A percentile compares a stretch with the other conserved stretches of the same genome.
Evolutionary conservation across 2,797 vertebrate species (phyloP).

Genomic region (Phrynocephalus guinanensis): DNA sequence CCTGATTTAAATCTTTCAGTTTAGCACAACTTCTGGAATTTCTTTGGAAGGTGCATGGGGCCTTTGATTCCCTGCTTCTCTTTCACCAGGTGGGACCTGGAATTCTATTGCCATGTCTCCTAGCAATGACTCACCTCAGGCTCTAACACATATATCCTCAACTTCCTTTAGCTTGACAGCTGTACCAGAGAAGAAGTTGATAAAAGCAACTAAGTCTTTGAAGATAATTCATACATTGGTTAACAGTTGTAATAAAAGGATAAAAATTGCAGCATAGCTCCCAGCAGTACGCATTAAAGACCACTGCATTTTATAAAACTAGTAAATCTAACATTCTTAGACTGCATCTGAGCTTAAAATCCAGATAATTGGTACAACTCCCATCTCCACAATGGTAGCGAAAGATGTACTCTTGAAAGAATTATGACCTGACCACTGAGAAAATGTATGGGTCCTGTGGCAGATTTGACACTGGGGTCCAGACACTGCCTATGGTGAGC

Average conservation of each 20-base stretch:
- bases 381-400: neutral
- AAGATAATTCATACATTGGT: constrained; percentile 78
- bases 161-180: constrained; percentile 61
- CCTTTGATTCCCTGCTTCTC: neutral
- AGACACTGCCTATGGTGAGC: neutral
- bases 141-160: constrained; percentile 54
- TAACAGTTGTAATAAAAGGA: constrained; percentile 72
- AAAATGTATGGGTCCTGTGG: neutral
- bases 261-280: constrained; percentile 69
- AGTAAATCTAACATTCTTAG: constrained; percentile 74
- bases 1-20: neutral
- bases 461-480: neutral
- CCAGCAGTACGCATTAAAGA: constrained; percentile 75
- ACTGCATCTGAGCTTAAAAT: constrained; percentile 58
- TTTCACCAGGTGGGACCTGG: neutral
- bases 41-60: neutral
- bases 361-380: constrained; percentile 60
- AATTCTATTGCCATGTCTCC: constrained; percentile 23
- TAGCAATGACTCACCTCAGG: neutral
- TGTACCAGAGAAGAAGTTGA: constrained; percentile 66
- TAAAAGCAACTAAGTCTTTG: constrained; percentile 75
- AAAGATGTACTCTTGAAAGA: constrained; percentile 45
- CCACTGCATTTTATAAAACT: constrained; percentile 73
- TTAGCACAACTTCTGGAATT: neutral
- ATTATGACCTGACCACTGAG: neutral